These are phyloP conservation scores for Seira ritae DNA, from an alignment of 2,888 invertebrate species.

Conservation along the genomic window DNA sequence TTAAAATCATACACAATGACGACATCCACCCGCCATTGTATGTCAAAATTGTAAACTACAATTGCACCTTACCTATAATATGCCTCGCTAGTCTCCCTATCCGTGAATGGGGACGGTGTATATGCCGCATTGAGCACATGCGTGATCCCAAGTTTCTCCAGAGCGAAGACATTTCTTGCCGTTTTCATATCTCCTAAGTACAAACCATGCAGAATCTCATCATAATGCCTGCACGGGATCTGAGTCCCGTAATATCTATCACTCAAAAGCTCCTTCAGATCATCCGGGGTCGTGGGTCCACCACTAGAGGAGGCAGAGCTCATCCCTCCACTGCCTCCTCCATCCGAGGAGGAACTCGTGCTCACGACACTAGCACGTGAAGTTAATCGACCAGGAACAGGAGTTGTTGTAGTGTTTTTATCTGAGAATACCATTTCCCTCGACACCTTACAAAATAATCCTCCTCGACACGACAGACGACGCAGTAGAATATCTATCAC, in stretches of 20 bases:
- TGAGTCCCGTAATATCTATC: slow-evolving; percentile 40
- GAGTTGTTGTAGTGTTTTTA: slow-evolving; percentile 22
- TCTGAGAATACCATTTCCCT: slow-evolving; percentile 36
- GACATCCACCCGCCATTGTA: too few species aligned
- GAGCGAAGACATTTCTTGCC: slow-evolving; percentile 75
- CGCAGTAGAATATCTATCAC: too few species aligned
- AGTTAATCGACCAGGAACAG: slow-evolving; percentile 16
- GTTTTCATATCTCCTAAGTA: slow-evolving; percentile 73
- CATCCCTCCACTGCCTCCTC: slow-evolving; percentile 9
- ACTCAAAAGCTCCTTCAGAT: slow-evolving; percentile 50
- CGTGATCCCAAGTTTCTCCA: slow-evolving; percentile 76
- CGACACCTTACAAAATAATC: too few species aligned
- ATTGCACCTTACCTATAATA: slow-evolving; percentile 52
- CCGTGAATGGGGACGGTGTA: slow-evolving; percentile 72
- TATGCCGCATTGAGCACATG: slow-evolving; percentile 77
- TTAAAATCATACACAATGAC: too few species aligned
- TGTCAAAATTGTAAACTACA: too few species aligned
- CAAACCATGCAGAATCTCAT: slow-evolving; percentile 57
- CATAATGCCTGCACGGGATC: slow-evolving; percentile 53
- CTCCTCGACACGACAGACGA: too few species aligned
- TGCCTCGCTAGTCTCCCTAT: slow-evolving; percentile 65
- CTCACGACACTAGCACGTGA: slow-evolving; percentile 30
- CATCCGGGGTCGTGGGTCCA: slow-evolving; percentile 48
- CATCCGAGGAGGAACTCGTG: slow-evolving; percentile 25
- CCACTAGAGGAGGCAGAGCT: neutral